Evolutionary conservation across 2,888 invertebrate genomes (phyloP).

Genomic region (Sphaeridia pumilis): DNA sequence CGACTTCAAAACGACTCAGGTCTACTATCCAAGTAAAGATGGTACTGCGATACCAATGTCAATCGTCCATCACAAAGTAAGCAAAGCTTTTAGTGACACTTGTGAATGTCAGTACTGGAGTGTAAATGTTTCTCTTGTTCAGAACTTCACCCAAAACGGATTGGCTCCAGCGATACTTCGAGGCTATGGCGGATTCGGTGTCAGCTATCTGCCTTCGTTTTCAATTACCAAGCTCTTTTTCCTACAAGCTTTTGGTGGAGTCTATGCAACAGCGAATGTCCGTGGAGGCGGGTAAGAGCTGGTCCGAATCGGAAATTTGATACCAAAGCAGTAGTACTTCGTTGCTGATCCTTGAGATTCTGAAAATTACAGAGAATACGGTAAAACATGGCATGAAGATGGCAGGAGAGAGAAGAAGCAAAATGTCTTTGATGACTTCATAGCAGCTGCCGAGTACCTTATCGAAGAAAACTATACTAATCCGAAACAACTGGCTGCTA

Average conservation of each 20-base stretch:
- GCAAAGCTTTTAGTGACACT: background rate
- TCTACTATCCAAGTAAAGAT: conserved; percentile 85
- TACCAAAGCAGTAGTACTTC: background rate
- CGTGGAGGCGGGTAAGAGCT: conserved; percentile 78
- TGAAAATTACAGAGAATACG: conserved; percentile 65
- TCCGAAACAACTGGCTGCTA: conserved; percentile 62
- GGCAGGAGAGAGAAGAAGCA: conserved; percentile 87
- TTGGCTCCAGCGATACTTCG: conserved; percentile 73
- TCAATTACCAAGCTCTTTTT: conserved; percentile 78
- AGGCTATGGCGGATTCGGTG: conserved; percentile 85
- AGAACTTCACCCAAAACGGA: conserved; percentile 44
- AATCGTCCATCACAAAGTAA: conserved; percentile 42
- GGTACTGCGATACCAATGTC: conserved; percentile 92
- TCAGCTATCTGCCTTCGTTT: conserved; percentile 65
- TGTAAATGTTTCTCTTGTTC: too few species aligned
- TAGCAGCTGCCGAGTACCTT: conserved; percentile 79
- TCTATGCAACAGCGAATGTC: conserved; percentile 84
- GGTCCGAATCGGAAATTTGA: background rate
- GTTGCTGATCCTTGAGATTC: background rate
- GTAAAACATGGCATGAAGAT: conserved; percentile 91
- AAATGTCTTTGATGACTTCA: conserved; percentile 95
- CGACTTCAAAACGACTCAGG: conserved; percentile 69
- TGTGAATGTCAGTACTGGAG: too few species aligned
- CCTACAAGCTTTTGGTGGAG: conserved; percentile 75
- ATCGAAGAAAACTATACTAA: conserved; percentile 66